phyloP scores from a whole-genome alignment of 2,113 vertebrate genomes.

The Pseudolaguvia tuberculata region DNA sequence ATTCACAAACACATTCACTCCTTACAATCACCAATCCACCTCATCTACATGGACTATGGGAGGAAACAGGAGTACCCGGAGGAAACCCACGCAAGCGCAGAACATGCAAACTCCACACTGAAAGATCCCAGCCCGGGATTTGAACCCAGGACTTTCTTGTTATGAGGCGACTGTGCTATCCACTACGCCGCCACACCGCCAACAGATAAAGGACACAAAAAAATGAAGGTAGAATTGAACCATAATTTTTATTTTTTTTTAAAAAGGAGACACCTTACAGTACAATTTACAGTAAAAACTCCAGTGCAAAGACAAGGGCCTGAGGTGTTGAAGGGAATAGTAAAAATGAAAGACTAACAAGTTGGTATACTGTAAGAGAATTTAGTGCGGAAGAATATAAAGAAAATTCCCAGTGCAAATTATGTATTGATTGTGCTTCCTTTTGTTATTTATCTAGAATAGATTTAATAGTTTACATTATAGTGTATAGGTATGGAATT shows the following conservation, averaged over 20 bases:
- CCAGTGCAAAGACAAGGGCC: slow-evolving; percentile 42
- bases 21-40: too few relatives aligned
- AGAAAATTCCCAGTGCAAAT: slow-evolving; percentile 29
- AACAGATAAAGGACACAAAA: too few relatives aligned
- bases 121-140: too few relatives aligned
- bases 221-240: slow-evolving; percentile 6
- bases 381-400: neutral
- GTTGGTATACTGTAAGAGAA: slow-evolving; percentile 15
- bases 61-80: too few relatives aligned
- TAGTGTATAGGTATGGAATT: neutral
- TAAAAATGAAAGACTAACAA: slow-evolving; percentile 25
- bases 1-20: too few relatives aligned
- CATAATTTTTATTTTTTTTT: slow-evolving; percentile 10
- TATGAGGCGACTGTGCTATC: too few relatives aligned
- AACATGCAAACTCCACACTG: too few relatives aligned
- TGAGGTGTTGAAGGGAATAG: slow-evolving; percentile 22
- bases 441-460: slow-evolving; percentile 24
- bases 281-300: slow-evolving; percentile 20
- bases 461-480: slow-evolving; percentile 19
- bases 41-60: too few relatives aligned
- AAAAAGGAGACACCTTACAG: slow-evolving; percentile 7
- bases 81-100: too few relatives aligned
- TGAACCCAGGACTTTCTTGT: too few relatives aligned
- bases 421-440: slow-evolving; percentile 21
- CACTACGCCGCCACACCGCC: too few relatives aligned